phyloP scores from a whole-genome alignment of 2,888 invertebrate genomes.

The Miltochrista miniata region DNA sequence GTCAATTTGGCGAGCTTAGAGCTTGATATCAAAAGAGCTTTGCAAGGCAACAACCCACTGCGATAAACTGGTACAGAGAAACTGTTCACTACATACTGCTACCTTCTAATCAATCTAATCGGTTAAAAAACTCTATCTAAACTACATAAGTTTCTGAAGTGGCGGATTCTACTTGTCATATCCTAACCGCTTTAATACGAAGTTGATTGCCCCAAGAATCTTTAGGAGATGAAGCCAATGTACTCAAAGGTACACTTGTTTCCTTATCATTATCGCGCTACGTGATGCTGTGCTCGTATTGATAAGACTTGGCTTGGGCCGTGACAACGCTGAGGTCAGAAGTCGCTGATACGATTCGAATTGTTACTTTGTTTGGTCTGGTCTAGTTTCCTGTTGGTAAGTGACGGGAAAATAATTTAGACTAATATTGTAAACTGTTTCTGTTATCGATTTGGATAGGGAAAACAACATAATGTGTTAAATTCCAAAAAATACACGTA shows the following conservation, averaged over 20 bases:
- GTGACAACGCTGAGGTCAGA: conserved; percentile 7
- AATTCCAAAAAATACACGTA: too few relatives aligned
- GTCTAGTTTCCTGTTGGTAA: not conserved
- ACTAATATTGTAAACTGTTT: too few relatives aligned
- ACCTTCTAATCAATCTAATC: too few relatives aligned
- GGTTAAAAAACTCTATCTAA: not conserved
- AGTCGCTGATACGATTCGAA: conserved; percentile 1
- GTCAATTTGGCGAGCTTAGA: too few relatives aligned
- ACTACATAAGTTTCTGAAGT: not conserved
- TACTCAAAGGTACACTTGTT: conserved; percentile 5
- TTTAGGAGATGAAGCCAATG: not conserved
- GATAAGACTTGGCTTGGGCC: conserved; percentile 20
- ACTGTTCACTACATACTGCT: too few relatives aligned
- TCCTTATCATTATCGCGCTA: conserved; percentile 40
- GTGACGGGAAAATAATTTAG: too few relatives aligned
- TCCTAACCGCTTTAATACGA: not conserved
- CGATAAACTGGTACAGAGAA: too few relatives aligned
- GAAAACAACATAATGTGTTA: too few relatives aligned
- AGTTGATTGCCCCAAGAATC: conserved; percentile 12
- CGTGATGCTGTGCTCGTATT: conserved; percentile 39
- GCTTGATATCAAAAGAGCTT: too few relatives aligned
- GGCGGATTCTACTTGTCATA: not conserved
- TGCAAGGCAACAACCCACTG: too few relatives aligned
- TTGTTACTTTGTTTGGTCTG: not conserved
- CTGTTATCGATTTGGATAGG: too few relatives aligned